Conservation (phyloP, 37 sponge, comb jelly and placozoan genomes). For the Crambe crambe region DNA sequence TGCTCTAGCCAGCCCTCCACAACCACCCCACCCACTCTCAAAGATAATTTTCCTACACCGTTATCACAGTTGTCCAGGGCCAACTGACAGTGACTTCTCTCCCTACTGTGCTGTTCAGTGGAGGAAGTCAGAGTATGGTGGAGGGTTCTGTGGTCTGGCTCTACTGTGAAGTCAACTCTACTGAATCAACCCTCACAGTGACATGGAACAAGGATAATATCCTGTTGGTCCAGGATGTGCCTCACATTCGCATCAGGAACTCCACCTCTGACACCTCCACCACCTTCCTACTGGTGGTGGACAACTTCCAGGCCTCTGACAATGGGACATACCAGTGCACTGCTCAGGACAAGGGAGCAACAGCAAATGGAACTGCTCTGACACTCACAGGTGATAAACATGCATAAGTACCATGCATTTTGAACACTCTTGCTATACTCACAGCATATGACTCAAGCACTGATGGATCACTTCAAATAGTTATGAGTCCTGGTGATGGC, state of each 20-base stretch:
- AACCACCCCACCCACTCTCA: no score
- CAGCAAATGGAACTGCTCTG: not conserved
- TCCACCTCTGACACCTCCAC: not conserved
- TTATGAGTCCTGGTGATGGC: not conserved
- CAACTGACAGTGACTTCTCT: not conserved
- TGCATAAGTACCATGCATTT: not conserved
- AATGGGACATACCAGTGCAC: slow-evolving; percentile 31
- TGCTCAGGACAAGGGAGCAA: not conserved
- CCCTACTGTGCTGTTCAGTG: not conserved
- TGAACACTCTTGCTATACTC: no score
- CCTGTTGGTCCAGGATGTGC: slow-evolving; percentile 13
- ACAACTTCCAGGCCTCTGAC: slow-evolving; percentile 10
- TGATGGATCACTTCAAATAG: not conserved
- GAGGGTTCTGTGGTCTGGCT: slow-evolving; percentile 36
- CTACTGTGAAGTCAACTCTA: slow-evolving; percentile 9
- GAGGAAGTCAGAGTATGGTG: slow-evolving; percentile 3
- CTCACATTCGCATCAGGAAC: slow-evolving; percentile 33
- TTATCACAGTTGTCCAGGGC: not conserved
- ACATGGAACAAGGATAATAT: slow-evolving; percentile 28
- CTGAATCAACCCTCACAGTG: not conserved
- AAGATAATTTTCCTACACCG: no score
- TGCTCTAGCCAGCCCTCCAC: no score
- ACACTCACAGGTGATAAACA: slow-evolving; percentile 13
- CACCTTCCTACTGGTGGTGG: slow-evolving; percentile 19
- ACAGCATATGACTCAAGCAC: no score